Percentiles rank a stretch among this genome's conserved stretches.
Conservation (phyloP, 2,888 invertebrate genomes). For the Mystacides longicornis region DNA sequence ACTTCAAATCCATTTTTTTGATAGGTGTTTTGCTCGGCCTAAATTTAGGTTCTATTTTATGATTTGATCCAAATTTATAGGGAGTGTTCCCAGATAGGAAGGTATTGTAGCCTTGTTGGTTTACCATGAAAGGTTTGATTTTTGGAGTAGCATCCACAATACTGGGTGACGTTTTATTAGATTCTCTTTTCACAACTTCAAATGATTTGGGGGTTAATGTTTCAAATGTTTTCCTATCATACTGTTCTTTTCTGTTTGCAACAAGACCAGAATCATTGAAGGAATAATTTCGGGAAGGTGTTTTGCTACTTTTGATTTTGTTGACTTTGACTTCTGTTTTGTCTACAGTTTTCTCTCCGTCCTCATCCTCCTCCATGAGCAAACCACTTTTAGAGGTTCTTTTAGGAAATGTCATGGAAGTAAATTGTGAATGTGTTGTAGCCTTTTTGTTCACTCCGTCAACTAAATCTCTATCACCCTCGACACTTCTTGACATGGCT, state of each 20-base stretch:
- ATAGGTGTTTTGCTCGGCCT: conserved; percentile 9
- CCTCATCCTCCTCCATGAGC: conserved; percentile 17
- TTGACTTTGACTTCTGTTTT: conserved; percentile 13
- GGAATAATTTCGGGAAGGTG: conserved; percentile 23
- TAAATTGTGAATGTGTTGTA: conserved; percentile 25
- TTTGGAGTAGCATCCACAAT: conserved; percentile 24
- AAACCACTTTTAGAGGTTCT: conserved; percentile 28
- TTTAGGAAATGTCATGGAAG: conserved; percentile 25
- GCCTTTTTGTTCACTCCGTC: conserved; percentile 39
- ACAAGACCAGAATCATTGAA: conserved; percentile 17
- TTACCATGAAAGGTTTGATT: conserved; percentile 14
- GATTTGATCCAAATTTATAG: conserved; percentile 8
- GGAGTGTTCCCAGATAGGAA: neutral
- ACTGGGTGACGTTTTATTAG: conserved; percentile 20
- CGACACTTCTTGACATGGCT: conserved; percentile 22
- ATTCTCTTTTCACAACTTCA: conserved; percentile 10
- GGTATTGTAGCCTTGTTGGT: conserved; percentile 9
- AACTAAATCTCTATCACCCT: conserved; percentile 33
- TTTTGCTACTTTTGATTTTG: conserved; percentile 23
- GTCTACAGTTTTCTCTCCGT: conserved; percentile 18
- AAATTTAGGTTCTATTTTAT: neutral
- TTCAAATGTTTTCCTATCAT: conserved; percentile 6
- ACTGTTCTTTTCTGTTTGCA: neutral
- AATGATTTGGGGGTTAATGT: neutral
- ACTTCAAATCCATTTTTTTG: conserved; percentile 14